A percentile compares a stretch with the other conserved stretches of the same genome.
phyloP scores from a whole-genome alignment of 2,888 invertebrate genomes.

The Agrochola lychnidis region DNA sequence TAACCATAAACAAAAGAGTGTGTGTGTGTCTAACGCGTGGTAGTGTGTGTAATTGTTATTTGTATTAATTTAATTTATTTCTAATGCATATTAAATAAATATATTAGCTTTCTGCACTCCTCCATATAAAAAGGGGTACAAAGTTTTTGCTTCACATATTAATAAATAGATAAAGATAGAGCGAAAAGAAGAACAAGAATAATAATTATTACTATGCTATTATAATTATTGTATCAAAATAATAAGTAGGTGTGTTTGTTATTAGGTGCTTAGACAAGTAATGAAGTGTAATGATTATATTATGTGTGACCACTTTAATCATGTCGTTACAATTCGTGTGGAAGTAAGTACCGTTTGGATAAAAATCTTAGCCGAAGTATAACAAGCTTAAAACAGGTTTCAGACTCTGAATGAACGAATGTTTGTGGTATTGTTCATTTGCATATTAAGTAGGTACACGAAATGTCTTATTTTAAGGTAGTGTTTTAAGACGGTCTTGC shows the following conservation, averaged over 20 bases:
- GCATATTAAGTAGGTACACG: not conserved
- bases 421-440: too few species aligned
- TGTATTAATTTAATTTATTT: too few species aligned
- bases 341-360: constrained; percentile 25
- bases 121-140: too few species aligned
- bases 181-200: not conserved
- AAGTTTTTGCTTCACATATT: too few species aligned
- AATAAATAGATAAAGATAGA: too few species aligned
- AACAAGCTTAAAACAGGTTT: not conserved
- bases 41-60: too few species aligned
- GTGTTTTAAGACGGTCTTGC: too few species aligned
- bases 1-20: too few species aligned
- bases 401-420: not conserved
- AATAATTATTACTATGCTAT: not conserved
- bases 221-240: not conserved
- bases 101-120: too few species aligned
- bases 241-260: not conserved
- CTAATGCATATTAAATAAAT: too few species aligned
- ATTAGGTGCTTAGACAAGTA: constrained; percentile 8
- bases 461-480: not conserved
- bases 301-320: constrained; percentile 18
- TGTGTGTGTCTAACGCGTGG: too few species aligned
- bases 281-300: constrained; percentile 22
- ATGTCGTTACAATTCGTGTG: constrained; percentile 5
- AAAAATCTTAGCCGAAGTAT: constrained; percentile 22